Base-by-base conservation (phyloP, 2,797 vertebrate genomes). In the Dendrocincla tyrannina region DNA sequence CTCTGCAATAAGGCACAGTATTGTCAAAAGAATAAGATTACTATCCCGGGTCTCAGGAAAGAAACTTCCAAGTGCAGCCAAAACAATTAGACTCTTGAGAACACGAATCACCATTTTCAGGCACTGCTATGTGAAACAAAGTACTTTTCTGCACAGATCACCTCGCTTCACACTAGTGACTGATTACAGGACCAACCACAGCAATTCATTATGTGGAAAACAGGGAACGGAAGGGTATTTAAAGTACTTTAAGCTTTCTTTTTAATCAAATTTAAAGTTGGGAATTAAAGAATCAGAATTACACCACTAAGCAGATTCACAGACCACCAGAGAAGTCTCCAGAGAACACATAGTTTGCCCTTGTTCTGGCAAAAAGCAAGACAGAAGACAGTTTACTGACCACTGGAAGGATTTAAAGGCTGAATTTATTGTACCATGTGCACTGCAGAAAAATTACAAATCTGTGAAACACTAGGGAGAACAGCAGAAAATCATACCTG, bases 191-290 rank as follows among this genome's bases (percentile, higher is more conserved):
- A 89, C 68, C 67, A 80, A 70, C 56, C 52, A 68, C 33, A 92
- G 60, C 94, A 85, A 96, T 91, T 83, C 44, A 85, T 87, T 96
- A 93, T 64, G 67, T 74, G 16, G 28, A 63, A 95, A 92, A 87
- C 67, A 89, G 70, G 79, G 74, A 95, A 62, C 0, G 0, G 81
- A 92, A 92, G 37, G 28, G 55, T 56, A 73, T 90, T 91, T 93
- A 55, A 91, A 85, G 42, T 53, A 89, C 56, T 84, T 84, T 13
- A 89, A 90, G 56, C 27, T 89, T 62, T 83, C 37, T 79, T 88
- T 95, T 85, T 30, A 95, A 94, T 86, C 37, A 90, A 52, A 88
- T 92, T 70, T 93, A 85, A 86, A 91, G 77, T 63, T 89, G 44
- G 11, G 52, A 93, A 85, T 82, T 95, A 92, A 83, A 85, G 56